These are phyloP conservation scores for Odontomachus brunneus DNA, from an alignment of 1,140 invertebrate genomes.

Conservation along the genomic window DNA sequence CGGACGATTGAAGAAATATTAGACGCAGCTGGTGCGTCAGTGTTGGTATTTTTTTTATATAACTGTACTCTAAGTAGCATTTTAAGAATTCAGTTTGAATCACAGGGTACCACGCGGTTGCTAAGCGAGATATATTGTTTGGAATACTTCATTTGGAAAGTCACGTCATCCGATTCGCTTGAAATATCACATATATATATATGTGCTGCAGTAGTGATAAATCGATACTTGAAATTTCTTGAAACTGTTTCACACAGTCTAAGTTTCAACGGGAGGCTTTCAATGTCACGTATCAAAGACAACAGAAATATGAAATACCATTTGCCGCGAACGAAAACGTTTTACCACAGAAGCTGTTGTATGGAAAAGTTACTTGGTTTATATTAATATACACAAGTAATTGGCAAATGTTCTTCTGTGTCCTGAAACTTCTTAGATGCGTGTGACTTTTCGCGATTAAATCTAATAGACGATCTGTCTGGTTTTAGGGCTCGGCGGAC, in stretches of 20 bases:
- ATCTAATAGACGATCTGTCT: constrained; percentile 45
- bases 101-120: too few species aligned
- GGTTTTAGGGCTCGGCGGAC: constrained; percentile 98
- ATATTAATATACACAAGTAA: not conserved
- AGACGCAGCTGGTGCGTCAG: not conserved
- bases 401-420: not conserved
- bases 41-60: not conserved
- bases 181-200: constrained; percentile 12
- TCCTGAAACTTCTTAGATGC: not conserved
- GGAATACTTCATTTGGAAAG: not conserved
- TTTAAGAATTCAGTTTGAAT: not conserved
- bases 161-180: not conserved
- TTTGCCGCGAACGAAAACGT: not conserved
- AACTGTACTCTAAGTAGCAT: not conserved
- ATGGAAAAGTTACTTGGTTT: not conserved
- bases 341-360: not conserved
- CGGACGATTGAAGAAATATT: too few species aligned
- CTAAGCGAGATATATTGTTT: not conserved
- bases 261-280: not conserved
- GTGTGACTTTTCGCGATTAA: not conserved
- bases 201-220: not conserved
- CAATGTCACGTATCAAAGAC: not conserved
- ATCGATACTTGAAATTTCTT: constrained; percentile 4
- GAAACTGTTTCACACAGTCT: not conserved
- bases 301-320: not conserved